Conservation (phyloP, 1,140 invertebrate genomes). For the Bradysia coprophila region DNA sequence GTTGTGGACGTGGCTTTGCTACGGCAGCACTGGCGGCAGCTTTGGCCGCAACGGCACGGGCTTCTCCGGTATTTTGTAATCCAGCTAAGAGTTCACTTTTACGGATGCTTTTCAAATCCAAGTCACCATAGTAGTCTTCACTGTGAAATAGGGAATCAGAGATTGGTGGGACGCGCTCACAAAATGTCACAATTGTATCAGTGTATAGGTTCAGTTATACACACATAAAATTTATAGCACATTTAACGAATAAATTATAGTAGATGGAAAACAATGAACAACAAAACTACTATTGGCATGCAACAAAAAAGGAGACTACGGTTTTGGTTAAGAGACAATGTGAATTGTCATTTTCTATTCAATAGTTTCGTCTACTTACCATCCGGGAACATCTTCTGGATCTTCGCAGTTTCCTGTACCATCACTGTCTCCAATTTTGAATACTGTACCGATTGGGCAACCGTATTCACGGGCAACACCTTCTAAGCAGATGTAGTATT, state of each 20-base stretch:
- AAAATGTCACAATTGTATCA: background rate
- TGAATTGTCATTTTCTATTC: no score
- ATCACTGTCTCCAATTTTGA: slow-evolving; percentile 80
- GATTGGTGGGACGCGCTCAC: slow-evolving; percentile 7
- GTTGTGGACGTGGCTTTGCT: slow-evolving; percentile 15
- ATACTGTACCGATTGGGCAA: slow-evolving; percentile 87
- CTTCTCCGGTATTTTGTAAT: slow-evolving; percentile 16
- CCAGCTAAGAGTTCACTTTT: slow-evolving; percentile 76
- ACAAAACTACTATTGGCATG: no score
- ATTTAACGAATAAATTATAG: no score
- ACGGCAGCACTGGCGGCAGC: background rate
- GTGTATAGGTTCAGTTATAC: background rate
- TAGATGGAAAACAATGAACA: no score
- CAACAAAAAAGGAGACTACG: no score
- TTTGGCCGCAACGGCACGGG: background rate
- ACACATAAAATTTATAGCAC: no score
- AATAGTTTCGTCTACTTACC: slow-evolving; percentile 70
- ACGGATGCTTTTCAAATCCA: slow-evolving; percentile 83
- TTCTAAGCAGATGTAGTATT: slow-evolving; percentile 87
- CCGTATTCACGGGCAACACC: slow-evolving; percentile 81
- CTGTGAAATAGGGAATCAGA: slow-evolving; percentile 37
- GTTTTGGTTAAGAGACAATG: no score
- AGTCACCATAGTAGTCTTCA: slow-evolving; percentile 90
- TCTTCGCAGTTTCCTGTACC: slow-evolving; percentile 84
- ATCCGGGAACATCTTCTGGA: slow-evolving; percentile 84